Base-by-base conservation (phyloP, 2,113 vertebrate genomes). In the Colius striatus region DNA sequence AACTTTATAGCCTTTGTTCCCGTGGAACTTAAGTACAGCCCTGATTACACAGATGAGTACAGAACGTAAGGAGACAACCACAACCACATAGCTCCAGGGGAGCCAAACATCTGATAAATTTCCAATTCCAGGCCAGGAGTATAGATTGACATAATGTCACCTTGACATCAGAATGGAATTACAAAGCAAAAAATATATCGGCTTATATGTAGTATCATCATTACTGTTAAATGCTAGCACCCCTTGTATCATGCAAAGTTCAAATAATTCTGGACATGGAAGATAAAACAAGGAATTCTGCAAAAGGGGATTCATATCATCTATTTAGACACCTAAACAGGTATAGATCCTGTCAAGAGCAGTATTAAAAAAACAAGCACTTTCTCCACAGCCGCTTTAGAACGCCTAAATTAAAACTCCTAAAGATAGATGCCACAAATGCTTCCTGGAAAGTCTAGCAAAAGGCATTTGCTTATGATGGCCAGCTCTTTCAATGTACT, bases 341-440 rank as follows among this genome's bases (percentile, higher is more conserved):
- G 18, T 32, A 60, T 11, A 84, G 90, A 77, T 45, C 5, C 22
- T 67, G 38, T 47, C 43, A 55, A 77, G 60, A 88, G 60, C 63
- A 90, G n/a, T 0, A 9, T 41, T 41, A 60, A 19, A 83, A 94
- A 95, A 84, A 21, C 1, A 3, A 3, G 85, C 38, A 79, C 82
- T 80, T 79, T 83, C 30, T 79, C n/a, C 43, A 80, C 21, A 66
- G 55, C 6, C 54, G 50, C 30, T 50, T 47, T 30, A 60, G n/a
- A 92, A 22, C 25, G 80, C 13, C n/a, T 83, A 65, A 87, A 94
- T 81, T 78, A 81, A 95, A 97, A 62, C n/a, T 62, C 36, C 13
- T 70, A 80, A 73, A 29, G 13, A 83, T 5, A 92, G 75, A 54
- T 43, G 22, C 47, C 63, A 92, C 30, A 76, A 92, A 80, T 13